Conservation (phyloP, 2,888 invertebrate species). For the Caenorhabditis angaria region DNA sequence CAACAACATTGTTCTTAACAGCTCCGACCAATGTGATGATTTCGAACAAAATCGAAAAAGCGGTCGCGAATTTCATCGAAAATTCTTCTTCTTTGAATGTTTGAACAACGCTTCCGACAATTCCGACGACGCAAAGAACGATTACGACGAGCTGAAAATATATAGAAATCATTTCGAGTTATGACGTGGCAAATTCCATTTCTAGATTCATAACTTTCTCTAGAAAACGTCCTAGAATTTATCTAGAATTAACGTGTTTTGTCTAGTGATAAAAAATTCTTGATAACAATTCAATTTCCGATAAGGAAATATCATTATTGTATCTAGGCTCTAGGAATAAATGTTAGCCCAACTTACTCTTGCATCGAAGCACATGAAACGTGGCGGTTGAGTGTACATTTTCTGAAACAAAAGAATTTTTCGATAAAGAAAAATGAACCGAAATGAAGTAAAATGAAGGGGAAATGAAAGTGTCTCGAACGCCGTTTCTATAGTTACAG, state of each 20-base stretch:
- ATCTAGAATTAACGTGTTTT: too few species aligned
- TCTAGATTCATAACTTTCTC: too few species aligned
- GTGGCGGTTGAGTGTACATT: neutral
- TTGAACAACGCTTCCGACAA: neutral
- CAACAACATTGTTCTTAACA: neutral
- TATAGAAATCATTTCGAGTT: too few species aligned
- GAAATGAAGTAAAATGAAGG: neutral
- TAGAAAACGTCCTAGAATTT: too few species aligned
- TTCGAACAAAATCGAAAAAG: neutral
- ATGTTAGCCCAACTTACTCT: slow-evolving; percentile 1
- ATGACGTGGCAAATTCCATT: too few species aligned
- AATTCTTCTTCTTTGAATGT: neutral
- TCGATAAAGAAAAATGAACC: neutral
- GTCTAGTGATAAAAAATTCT: too few species aligned
- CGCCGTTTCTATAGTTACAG: neutral
- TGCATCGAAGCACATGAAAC: slow-evolving; percentile 2
- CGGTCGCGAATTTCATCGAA: neutral
- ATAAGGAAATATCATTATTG: too few species aligned
- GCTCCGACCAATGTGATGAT: slow-evolving; percentile 1
- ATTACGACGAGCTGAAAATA: neutral
- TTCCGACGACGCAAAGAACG: neutral
- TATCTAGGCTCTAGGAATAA: too few species aligned
- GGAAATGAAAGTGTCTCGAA: neutral
- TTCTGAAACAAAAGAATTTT: neutral
- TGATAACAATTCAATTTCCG: too few species aligned